phyloP scores from a whole-genome alignment of 2,113 vertebrate genomes.

The Actinemys pallida region DNA sequence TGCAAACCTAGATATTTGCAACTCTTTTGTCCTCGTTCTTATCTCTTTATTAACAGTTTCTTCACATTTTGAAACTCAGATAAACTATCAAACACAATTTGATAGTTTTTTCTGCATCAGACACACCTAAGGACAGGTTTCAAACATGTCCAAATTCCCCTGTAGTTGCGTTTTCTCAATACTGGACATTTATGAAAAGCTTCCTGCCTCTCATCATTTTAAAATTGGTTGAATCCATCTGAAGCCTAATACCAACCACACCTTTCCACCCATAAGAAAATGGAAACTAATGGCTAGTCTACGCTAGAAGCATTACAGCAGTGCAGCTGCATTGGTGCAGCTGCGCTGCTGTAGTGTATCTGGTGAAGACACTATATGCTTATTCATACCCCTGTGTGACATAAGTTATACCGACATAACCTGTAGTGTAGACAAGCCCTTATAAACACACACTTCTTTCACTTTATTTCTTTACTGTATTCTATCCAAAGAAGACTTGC shows the following conservation, averaged over 20 bases:
- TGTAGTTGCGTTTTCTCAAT: neutral
- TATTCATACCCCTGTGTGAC: too few relatives aligned
- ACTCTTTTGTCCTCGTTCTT: neutral
- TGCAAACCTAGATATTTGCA: neutral
- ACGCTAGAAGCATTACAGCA: too few relatives aligned
- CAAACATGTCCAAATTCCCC: neutral
- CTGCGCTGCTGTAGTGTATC: too few relatives aligned
- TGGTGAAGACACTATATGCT: too few relatives aligned
- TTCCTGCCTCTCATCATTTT: neutral
- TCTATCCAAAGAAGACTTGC: neutral
- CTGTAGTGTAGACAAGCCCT: too few relatives aligned
- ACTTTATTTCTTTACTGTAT: neutral
- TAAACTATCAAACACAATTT: neutral
- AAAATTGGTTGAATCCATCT: neutral
- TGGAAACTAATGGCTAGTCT: neutral
- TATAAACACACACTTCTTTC: neutral
- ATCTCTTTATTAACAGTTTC: neutral
- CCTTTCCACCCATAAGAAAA: neutral
- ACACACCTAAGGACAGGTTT: constrained; percentile 22
- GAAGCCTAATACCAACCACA: neutral
- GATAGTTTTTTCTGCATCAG: neutral
- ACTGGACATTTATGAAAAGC: neutral
- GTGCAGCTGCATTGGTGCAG: too few relatives aligned
- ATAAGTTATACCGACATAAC: too few relatives aligned
- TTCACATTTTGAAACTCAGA: neutral